Evolutionary conservation across 1,140 invertebrate species (phyloP).

Genomic region (Drosophila pandora): DNA sequence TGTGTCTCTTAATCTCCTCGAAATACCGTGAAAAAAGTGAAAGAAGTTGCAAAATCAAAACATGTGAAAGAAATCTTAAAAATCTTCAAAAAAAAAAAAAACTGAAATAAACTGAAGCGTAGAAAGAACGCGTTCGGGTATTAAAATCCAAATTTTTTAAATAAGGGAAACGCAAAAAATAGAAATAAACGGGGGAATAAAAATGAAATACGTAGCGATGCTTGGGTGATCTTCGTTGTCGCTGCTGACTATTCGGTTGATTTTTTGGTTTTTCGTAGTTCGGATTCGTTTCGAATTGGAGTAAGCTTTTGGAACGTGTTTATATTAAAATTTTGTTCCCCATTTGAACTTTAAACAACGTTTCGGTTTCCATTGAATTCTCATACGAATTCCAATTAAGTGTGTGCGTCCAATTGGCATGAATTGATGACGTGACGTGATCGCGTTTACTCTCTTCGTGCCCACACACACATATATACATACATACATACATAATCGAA

Average conservation of each 20-base stretch:
- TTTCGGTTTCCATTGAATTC: conserved; percentile 77
- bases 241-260: neutral
- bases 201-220: conserved; percentile 30
- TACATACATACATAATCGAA: neutral
- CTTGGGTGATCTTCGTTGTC: conserved; percentile 46
- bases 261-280: conserved; percentile 1
- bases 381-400: conserved; percentile 82
- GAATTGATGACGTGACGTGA: conserved; percentile 81
- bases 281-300: conserved; percentile 53
- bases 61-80: conserved; percentile 54
- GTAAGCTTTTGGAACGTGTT: conserved; percentile 66
- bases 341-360: conserved; percentile 79
- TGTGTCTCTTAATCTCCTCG: neutral
- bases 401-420: conserved; percentile 80
- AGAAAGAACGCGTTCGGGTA: conserved; percentile 39
- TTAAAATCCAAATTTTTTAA: conserved; percentile 7
- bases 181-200: conserved; percentile 1
- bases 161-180: conserved; percentile 40
- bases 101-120: conserved; percentile 31
- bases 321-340: conserved; percentile 67
- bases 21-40: conserved; percentile 35
- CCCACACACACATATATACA: conserved; percentile 23
- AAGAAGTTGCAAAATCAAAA: conserved; percentile 34
- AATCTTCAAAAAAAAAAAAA: conserved; percentile 20
- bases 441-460: conserved; percentile 42